Percentiles rank a stretch among this genome's conserved stretches.
phyloP scores from a whole-genome alignment of 2,888 invertebrate genomes.

The Fragum sueziense region DNA sequence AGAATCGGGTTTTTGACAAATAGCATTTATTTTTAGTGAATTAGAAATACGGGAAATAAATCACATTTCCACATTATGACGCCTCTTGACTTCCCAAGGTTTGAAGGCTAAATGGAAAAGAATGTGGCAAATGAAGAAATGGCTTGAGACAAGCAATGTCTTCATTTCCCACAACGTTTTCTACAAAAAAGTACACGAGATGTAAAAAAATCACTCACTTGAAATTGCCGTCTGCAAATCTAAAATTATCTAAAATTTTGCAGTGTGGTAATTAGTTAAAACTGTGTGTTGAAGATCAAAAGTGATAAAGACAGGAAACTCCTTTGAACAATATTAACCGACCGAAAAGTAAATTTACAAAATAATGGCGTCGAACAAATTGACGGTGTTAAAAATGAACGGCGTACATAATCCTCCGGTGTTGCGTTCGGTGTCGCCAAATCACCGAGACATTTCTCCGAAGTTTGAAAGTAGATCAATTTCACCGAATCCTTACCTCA shows the following conservation, averaged over 20 bases:
- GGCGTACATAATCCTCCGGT: neutral
- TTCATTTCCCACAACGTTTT: neutral
- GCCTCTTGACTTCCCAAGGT: no score
- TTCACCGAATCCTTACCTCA: neutral
- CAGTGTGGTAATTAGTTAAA: no score
- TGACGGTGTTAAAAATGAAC: slow-evolving; percentile 8
- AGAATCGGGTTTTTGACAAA: no score
- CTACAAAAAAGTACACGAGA: no score
- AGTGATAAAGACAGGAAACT: neutral
- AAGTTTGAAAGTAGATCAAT: neutral
- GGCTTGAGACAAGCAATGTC: neutral
- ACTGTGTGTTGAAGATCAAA: neutral
- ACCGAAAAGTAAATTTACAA: no score
- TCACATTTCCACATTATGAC: no score
- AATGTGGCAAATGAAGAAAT: neutral
- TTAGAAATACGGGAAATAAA: no score
- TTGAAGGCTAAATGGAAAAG: neutral
- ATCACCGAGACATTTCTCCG: neutral
- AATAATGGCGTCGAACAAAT: neutral
- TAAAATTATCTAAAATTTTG: no score
- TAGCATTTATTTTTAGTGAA: no score
- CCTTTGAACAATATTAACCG: no score
- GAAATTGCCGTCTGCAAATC: no score
- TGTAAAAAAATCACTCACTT: no score
- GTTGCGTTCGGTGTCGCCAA: neutral